phyloP scores from a whole-genome alignment of 2,113 vertebrate species.

The Corapipo altera region DNA sequence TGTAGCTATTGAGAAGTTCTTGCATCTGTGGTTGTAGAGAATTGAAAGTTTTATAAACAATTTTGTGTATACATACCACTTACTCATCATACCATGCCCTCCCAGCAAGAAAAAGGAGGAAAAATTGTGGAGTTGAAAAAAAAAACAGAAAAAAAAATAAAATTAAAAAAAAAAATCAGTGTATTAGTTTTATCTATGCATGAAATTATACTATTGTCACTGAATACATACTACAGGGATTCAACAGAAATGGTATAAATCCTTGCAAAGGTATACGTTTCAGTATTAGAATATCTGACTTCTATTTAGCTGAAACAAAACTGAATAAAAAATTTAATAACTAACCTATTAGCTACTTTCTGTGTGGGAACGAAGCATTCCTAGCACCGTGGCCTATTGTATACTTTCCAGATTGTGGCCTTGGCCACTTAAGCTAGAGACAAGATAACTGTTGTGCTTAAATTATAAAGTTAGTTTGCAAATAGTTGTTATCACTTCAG shows the following conservation, averaged over 20 bases:
- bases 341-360: not conserved
- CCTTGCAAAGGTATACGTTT: not conserved
- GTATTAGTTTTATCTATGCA: not conserved
- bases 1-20: not conserved
- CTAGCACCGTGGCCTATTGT: not conserved
- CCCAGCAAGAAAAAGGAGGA: not conserved
- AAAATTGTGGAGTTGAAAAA: not conserved
- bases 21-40: not conserved
- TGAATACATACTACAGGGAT: not conserved
- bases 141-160: not conserved
- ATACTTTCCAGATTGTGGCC: not conserved
- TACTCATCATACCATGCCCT: not conserved
- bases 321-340: not conserved
- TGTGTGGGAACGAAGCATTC: not conserved
- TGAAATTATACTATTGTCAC: not conserved
- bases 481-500: not conserved
- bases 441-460: not conserved
- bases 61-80: not conserved
- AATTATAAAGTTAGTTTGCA: not conserved
- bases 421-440: not conserved
- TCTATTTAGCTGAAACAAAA: not conserved
- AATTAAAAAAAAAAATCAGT: not conserved
- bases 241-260: not conserved
- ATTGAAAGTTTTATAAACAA: not conserved
- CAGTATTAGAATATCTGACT: not conserved